Evolutionary conservation across 2,113 vertebrate species (phyloP).

Genomic region (Columbina picui): DNA sequence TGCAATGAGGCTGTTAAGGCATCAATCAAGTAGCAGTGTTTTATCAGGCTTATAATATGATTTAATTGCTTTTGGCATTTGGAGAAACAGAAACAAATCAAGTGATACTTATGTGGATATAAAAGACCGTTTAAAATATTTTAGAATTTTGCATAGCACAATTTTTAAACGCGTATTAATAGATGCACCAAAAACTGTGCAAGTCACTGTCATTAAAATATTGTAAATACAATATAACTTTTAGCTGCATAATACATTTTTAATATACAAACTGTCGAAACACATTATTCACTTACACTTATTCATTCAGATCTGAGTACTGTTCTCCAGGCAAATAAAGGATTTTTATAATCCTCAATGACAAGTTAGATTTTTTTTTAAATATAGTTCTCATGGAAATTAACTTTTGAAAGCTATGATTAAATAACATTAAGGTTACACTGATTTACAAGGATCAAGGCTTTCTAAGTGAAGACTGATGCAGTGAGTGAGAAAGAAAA

Average conservation of each 20-base stretch:
- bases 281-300: constrained; percentile 58
- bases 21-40: constrained; percentile 60
- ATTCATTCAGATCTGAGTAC: constrained; percentile 55
- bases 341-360: constrained; percentile 69
- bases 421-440: constrained; percentile 60
- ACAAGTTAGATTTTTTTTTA: constrained; percentile 25
- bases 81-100: constrained; percentile 25
- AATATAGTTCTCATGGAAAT: constrained; percentile 64
- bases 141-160: neutral
- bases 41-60: constrained; percentile 41
- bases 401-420: constrained; percentile 63
- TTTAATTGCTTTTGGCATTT: constrained; percentile 27
- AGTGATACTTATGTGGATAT: neutral
- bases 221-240: constrained; percentile 56
- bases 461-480: constrained; percentile 19
- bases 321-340: constrained; percentile 63
- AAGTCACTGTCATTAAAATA: constrained; percentile 53
- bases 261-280: constrained; percentile 72
- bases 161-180: constrained; percentile 19
- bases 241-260: constrained; percentile 63
- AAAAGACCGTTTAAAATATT: constrained; percentile 9
- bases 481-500: constrained; percentile 16
- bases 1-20: constrained; percentile 53
- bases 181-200: neutral
- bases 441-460: constrained; percentile 60